A percentile compares a stretch with the other conserved stretches of the same genome.
phyloP scores from a whole-genome alignment of 1,140 invertebrate genomes.

The Solen grandis region DNA sequence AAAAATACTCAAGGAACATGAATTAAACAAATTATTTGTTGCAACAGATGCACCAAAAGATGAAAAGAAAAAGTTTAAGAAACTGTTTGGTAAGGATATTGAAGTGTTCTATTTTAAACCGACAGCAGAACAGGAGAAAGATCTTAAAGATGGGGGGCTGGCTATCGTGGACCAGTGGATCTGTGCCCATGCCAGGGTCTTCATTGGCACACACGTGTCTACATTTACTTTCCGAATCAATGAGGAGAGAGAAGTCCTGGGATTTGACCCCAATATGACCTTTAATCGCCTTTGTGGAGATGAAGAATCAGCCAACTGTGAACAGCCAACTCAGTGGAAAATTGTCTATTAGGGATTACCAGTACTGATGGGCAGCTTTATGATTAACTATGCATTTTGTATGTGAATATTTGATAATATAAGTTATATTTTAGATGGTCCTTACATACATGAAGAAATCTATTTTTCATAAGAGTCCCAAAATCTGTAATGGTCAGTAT shows the following conservation, averaged over 20 bases:
- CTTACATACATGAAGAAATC: too few relatives aligned
- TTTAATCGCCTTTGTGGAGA: constrained; percentile 92
- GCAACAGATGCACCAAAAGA: constrained; percentile 88
- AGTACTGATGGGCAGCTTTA: too few relatives aligned
- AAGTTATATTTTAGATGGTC: too few relatives aligned
- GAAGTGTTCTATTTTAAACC: constrained; percentile 82
- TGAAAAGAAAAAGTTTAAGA: constrained; percentile 66
- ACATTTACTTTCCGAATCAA: constrained; percentile 98
- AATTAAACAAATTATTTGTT: constrained; percentile 88
- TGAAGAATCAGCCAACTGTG: constrained; percentile 75
- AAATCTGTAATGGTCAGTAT: too few relatives aligned
- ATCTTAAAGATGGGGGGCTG: constrained; percentile 91
- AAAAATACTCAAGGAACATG: constrained; percentile 83
- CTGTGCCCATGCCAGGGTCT: constrained; percentile 90
- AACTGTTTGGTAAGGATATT: constrained; percentile 62
- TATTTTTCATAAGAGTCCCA: too few relatives aligned
- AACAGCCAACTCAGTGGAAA: constrained; percentile 67
- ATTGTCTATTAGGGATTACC: too few relatives aligned
- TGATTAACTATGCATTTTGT: too few relatives aligned
- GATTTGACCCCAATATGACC: constrained; percentile 89
- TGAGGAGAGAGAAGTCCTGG: constrained; percentile 97
- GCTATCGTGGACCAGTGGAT: constrained; percentile 98
- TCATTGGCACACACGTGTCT: constrained; percentile 95
- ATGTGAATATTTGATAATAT: too few relatives aligned
- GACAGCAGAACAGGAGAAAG: constrained; percentile 69